Percentiles rank a stretch among this genome's conserved stretches.
phyloP scores from a whole-genome alignment of 2,113 vertebrate genomes.

The Brachionichthys hirsutus region DNA sequence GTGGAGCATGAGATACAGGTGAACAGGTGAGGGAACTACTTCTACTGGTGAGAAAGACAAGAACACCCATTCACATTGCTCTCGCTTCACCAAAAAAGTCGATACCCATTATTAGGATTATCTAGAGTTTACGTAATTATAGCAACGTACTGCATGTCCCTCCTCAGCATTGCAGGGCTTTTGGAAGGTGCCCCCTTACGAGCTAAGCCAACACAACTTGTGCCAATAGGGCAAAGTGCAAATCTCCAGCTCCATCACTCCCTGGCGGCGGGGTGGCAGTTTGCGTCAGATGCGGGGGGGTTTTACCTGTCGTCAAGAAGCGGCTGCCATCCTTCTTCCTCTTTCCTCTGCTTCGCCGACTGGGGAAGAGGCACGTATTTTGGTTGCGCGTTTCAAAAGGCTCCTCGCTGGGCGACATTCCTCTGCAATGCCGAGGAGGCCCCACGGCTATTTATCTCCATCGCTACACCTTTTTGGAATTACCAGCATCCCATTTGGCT shows the following conservation, averaged over 20 bases:
- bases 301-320: constrained; percentile 41
- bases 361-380: not conserved
- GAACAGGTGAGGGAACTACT: too few relatives aligned
- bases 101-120: too few relatives aligned
- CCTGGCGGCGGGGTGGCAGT: constrained; percentile 41
- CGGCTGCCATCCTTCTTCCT: constrained; percentile 11
- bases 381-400: not conserved
- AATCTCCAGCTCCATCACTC: constrained; percentile 13
- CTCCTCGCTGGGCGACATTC: constrained; percentile 6
- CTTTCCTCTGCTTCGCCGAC: not conserved
- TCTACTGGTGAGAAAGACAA: too few relatives aligned
- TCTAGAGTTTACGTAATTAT: constrained; percentile 6
- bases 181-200: constrained; percentile 2
- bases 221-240: constrained; percentile 20
- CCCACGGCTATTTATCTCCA: constrained; percentile 47
- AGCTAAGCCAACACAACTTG: not conserved
- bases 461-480: constrained; percentile 55
- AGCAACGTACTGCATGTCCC: too few relatives aligned
- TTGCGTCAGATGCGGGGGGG: constrained; percentile 52
- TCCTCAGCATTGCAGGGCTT: constrained; percentile 23
- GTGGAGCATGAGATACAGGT: too few relatives aligned
- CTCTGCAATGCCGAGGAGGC: constrained; percentile 30
- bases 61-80: too few relatives aligned
- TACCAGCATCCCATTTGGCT: constrained; percentile 45
- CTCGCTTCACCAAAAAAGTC: too few relatives aligned